Evolutionary conservation across 64 coral and sea anemone species (phyloP).

Genomic region (Pachyseris speciosa): DNA sequence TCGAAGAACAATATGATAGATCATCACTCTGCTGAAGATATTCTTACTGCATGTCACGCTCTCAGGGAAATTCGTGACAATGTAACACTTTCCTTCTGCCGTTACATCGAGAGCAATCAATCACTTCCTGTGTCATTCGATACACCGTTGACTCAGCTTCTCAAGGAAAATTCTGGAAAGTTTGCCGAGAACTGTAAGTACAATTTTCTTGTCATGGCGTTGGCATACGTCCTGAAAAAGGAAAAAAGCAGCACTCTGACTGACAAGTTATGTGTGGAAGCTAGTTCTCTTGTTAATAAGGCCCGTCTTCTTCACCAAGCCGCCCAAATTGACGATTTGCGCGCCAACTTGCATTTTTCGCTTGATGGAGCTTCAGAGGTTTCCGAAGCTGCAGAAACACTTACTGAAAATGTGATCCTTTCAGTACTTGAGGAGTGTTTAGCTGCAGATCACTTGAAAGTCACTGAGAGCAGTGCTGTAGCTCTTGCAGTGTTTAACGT

Average conservation of each 20-base stretch:
- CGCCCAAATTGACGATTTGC: background rate
- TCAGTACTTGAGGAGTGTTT: constrained; percentile 64
- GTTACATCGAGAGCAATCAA: constrained; percentile 76
- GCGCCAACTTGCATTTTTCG: background rate
- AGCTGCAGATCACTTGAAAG: constrained; percentile 63
- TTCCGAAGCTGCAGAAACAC: background rate
- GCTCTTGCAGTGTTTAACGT: constrained; percentile 79
- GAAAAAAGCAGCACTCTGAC: constrained; percentile 2
- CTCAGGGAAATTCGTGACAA: constrained; percentile 40
- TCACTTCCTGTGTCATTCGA: constrained; percentile 79
- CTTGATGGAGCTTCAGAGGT: background rate
- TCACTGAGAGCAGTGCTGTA: constrained; percentile 87
- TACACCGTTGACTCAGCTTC: constrained; percentile 37
- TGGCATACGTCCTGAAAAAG: constrained; percentile 50
- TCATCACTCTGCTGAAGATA: constrained; percentile 65
- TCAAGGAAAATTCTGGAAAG: constrained; percentile 43
- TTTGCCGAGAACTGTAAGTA: constrained; percentile 79
- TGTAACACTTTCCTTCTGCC: constrained; percentile 54
- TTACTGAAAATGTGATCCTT: constrained; percentile 28
- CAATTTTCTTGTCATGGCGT: constrained; percentile 81
- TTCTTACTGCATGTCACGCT: constrained; percentile 42
- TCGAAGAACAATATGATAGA: constrained; percentile 79
- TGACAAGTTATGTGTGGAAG: background rate
- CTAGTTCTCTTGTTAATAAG: constrained; percentile 44
- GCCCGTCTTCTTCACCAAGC: constrained; percentile 48